Evolutionary conservation across 1,140 invertebrate species (phyloP).

Genomic region (Spodoptera frugiperda): DNA sequence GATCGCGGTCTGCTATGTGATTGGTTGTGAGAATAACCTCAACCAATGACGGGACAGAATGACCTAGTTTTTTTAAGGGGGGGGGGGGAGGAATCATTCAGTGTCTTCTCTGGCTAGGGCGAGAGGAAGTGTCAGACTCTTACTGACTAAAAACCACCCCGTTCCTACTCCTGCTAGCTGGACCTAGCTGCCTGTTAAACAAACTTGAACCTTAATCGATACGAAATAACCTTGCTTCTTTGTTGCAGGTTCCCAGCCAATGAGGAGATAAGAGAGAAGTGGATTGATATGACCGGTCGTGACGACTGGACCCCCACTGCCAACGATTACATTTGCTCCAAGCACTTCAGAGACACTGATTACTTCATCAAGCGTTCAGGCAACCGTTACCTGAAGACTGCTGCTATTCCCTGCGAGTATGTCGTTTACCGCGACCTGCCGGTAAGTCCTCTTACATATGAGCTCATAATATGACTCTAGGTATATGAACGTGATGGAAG

Average conservation of each 20-base stretch:
- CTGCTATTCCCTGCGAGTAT: conserved; percentile 8
- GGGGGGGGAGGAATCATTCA: too few species aligned
- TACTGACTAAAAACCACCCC: too few species aligned
- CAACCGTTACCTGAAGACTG: background rate
- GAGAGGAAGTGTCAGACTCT: too few species aligned
- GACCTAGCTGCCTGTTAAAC: too few species aligned
- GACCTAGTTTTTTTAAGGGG: too few species aligned
- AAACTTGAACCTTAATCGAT: too few species aligned
- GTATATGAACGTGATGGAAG: too few species aligned
- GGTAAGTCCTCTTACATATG: background rate
- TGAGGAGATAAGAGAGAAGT: background rate
- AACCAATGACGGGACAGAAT: too few species aligned
- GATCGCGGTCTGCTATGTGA: too few species aligned
- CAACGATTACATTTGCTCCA: background rate
- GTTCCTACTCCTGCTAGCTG: too few species aligned
- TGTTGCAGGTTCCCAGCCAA: background rate
- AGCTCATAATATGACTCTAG: background rate
- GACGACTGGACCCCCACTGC: background rate
- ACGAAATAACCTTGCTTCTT: background rate
- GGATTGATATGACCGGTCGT: background rate
- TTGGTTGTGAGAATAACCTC: too few species aligned
- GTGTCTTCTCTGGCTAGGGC: too few species aligned
- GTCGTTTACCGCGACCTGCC: background rate
- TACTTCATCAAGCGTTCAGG: conserved; percentile 9
- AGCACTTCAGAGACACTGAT: conserved; percentile 8